Evolutionary conservation across 2,113 vertebrate genomes (phyloP).

Genomic region (Coptodon rendalli): DNA sequence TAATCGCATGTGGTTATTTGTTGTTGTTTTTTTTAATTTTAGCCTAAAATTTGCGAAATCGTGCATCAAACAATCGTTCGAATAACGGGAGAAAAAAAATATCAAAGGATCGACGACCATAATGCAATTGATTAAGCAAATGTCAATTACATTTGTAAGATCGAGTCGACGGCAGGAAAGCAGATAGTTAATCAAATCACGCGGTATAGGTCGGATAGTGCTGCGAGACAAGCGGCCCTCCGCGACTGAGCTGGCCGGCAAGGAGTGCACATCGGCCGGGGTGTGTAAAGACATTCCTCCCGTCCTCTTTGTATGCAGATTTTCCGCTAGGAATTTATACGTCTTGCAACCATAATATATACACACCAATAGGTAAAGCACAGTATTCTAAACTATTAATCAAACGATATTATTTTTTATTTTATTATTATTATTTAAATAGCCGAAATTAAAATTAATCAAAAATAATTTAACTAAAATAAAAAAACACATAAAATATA

Average conservation of each 20-base stretch:
- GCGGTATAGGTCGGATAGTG: neutral
- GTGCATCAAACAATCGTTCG: neutral
- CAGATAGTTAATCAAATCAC: slow-evolving; percentile 23
- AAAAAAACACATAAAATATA: neutral
- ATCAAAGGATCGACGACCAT: neutral
- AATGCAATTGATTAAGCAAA: slow-evolving; percentile 16
- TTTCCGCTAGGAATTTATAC: neutral
- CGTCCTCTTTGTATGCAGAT: neutral
- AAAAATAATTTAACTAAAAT: neutral
- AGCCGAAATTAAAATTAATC: neutral
- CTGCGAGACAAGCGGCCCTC: slow-evolving; percentile 18
- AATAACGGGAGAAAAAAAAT: neutral
- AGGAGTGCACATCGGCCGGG: slow-evolving; percentile 39
- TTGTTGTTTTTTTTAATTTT: neutral
- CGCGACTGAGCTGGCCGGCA: slow-evolving; percentile 41
- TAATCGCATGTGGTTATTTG: neutral
- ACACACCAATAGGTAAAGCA: neutral
- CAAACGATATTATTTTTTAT: neutral
- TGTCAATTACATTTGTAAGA: slow-evolving; percentile 1
- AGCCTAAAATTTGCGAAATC: neutral
- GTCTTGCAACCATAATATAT: neutral
- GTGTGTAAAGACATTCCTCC: neutral
- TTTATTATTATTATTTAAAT: neutral
- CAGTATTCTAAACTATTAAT: neutral
- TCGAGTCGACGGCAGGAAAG: neutral